Evolutionary conservation across 2,797 vertebrate species (phyloP), one percentile per base, ranked within the genome.

Genomic region (Spinus pinus): DNA sequence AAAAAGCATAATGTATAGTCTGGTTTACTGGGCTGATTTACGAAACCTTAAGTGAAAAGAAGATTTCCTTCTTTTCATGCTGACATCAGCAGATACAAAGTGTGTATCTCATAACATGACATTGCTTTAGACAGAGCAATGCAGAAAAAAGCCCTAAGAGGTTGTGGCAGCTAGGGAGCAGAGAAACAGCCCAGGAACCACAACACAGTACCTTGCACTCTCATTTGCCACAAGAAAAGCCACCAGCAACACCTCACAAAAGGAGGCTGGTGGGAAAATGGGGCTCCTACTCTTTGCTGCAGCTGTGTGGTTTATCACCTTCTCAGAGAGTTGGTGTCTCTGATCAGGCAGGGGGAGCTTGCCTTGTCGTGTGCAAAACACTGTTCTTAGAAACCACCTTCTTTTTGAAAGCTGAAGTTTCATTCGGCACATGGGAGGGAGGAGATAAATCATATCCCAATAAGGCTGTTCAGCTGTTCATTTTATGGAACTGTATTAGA

Each of bases 11-110:
- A 97, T 90, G 86, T 97, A 96, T 90, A 94, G 95, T 94, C 92
- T 97, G 86, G 96, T 96, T 97, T 97, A 96, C 51, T 47, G 65
- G 83, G 84, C 78, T 98, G 97, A 98, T 97, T 97, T 97, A 98
- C 97, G 96, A 57, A 89, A 77, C 57, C 93, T 94, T 82, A 96
- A 93, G 95, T 94, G 72, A 95, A 97, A 97, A 95, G 96, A 96
- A 18, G 57, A 87, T 96, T 96, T 97, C 86, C 73, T 95, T 91
- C 79, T 92, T 67, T 94, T 90, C 44, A 10, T 90, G 97, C 97
- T 97, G 97, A 94, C 90, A 82, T 92, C 96, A 97, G 97, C 97
- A 97, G 93, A 89, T 89, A 90, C 61, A 93, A 94, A 88, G 84
- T 20, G 58, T 82, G 74, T 78, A 28, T 92, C 96, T 94, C 17